Evolutionary conservation across 1,140 invertebrate genomes (phyloP), one percentile per base, ranked within the genome.

Genomic region (Thaumetopoea pityocampa): DNA sequence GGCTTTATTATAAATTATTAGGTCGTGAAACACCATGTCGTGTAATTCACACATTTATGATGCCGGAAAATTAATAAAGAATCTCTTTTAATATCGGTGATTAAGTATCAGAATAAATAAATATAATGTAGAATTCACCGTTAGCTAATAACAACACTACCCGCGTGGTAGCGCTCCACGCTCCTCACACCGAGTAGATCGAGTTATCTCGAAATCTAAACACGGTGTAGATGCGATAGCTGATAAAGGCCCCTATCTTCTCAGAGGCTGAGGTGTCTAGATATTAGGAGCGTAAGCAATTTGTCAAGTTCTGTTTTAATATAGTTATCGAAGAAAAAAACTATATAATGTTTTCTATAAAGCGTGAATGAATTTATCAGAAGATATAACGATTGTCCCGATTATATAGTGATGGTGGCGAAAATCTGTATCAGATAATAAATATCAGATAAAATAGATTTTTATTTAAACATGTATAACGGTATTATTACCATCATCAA

Each of bases 271-370:
- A 73, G 73, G 79, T 77, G 76, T 79, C 76, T 66, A 62, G 60
- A 70, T 73, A 77, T 79, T 76, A 68, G 74, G 72, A 80, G 74
- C 79, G 70, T 70, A 73, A 80, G 72, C 76, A 79, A 83, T 83
- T 83, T 83, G 79, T 80, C 79, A 72, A 72, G 67, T 80, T 77
- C 67, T 65, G 67, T 69, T 67, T 59, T 61, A 61, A 64, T 74
- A 78, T 71, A 69, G 73, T 70, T 71, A 67, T 58, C 45, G 36
- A 17, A 42, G 32, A 33, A 37, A 43, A 50, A 29, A 20, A 10
- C 15, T 18, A 28, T 24, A 33, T 18, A 40, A 8, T 28, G 18
- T 38, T 47, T 45, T 50, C 14, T 40, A 22, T 41, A 17, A 43
- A 54, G 23, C 26, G 7, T 12, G 19, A 18, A 35, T 41, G n/a